phyloP scores from a whole-genome alignment of 2,797 vertebrate genomes.

The Phoeniculus purpureus region DNA sequence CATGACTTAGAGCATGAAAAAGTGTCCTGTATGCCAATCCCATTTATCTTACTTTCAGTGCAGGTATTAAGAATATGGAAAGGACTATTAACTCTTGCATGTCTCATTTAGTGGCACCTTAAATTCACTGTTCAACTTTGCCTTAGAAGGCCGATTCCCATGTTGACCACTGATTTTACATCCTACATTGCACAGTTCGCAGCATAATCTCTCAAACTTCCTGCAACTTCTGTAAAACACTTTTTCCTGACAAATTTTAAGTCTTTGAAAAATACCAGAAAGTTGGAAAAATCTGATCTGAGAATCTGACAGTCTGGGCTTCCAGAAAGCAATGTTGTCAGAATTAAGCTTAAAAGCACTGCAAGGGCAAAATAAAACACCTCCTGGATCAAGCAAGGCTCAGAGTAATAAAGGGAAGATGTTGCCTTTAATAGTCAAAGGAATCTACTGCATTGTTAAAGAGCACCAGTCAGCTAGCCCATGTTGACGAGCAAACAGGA shows the following conservation, averaged over 20 bases:
- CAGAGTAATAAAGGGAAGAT: neutral
- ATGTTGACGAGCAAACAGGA: neutral
- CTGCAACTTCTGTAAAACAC: neutral
- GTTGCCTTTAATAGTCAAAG: neutral
- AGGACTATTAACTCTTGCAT: neutral
- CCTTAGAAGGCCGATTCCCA: neutral
- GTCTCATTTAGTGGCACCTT: neutral
- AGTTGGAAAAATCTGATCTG: too few species aligned
- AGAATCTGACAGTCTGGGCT: neutral
- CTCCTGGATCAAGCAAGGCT: neutral
- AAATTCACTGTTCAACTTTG: neutral
- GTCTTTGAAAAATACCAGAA: neutral
- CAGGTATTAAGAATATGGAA: conserved; percentile 19
- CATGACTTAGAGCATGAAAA: neutral
- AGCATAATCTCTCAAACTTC: neutral
- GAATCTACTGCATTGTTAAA: neutral
- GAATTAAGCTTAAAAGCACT: neutral
- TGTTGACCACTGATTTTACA: neutral
- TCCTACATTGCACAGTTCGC: neutral
- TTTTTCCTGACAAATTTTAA: neutral
- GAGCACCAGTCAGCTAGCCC: neutral
- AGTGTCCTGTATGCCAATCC: neutral
- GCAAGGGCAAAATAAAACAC: neutral
- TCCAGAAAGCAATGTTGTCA: neutral
- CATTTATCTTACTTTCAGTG: neutral